Base-by-base conservation (phyloP, 1,140 invertebrate species). In the Agrilus planipennis region DNA sequence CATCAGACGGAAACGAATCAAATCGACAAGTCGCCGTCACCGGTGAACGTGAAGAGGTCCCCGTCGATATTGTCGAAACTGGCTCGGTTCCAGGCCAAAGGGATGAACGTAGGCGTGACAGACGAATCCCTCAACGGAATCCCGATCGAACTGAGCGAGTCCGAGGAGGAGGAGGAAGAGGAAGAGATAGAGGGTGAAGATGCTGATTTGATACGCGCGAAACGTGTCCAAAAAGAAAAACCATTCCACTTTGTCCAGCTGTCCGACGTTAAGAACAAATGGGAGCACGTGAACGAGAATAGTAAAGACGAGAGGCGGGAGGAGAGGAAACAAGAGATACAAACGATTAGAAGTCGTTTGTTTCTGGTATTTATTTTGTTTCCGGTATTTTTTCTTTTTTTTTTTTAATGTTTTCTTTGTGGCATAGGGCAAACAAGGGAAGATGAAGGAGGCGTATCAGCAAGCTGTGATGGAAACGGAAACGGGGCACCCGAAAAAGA, bases 401-500 rank as follows among this genome's bases (percentile, higher is more conserved):
- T 28, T 5, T 23, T 34, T 21, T 17, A 25, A 25, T 25, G 6
- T 25, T 25, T 25, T 22, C 22, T 38, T 45, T 7, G 17, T 31
- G 23, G 16, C 64, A 7, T 58, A 84, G 81, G 86, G 85, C 7
- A 88, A 89, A 60, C 85, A 89, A 67, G 82, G 81, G 1, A 86
- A 86, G 53, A 84, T 92, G 64, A 90, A 90, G 54, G 86, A 91
- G 58, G 77, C 87, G 69, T 91, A 92, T 61, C 86, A 91, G 57
- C 84, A 89, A 54, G 87, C 86, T 4, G 81, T 89, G 1, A 75
- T 83, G 45, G 84, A 89, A 52, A 82, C 79, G 39, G 59, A 63
- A 44, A 54, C 52, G 0, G 53, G 51, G n/a, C 31, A 50, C 1
- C 57, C 60, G 41, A 19, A 60, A 7, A 58, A 47, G 36, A 60